Evolutionary conservation across 2,113 vertebrate genomes (phyloP).

Genomic region (Gallinago media): DNA sequence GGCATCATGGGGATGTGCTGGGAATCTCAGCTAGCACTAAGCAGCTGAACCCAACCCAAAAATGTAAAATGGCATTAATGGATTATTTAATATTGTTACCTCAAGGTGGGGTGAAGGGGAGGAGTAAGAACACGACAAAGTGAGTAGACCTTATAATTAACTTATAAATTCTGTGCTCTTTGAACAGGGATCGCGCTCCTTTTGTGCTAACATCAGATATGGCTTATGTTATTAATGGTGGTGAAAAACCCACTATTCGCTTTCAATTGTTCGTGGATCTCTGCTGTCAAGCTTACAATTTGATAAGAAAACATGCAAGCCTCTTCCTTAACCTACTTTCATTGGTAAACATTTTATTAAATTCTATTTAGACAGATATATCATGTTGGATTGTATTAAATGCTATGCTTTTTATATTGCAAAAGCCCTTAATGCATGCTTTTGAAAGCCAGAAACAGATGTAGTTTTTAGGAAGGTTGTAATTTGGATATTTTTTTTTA

Average conservation of each 20-base stretch:
- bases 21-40: neutral
- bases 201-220: conserved; percentile 98
- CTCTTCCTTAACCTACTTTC: conserved; percentile 97
- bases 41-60: neutral
- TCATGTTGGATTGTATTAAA: neutral
- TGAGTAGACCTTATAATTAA: neutral
- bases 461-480: neutral
- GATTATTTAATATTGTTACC: neutral
- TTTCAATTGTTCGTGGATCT: conserved; percentile 98
- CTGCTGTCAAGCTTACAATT: conserved; percentile 96
- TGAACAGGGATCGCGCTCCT: conserved; percentile 91
- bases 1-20: neutral
- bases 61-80: neutral
- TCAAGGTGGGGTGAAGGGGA: neutral
- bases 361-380: neutral
- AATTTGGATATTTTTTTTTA: neutral
- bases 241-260: conserved; percentile 95
- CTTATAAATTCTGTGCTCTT: neutral
- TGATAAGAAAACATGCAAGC: conserved; percentile 92
- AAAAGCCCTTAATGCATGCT: neutral
- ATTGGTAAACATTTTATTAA: conserved; percentile 81
- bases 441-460: neutral
- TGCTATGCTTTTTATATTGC: neutral
- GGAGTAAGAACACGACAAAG: neutral
- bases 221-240: conserved; percentile 98